Conservation (phyloP, 2,888 invertebrate species). For the Dermolepida albohirtum region DNA sequence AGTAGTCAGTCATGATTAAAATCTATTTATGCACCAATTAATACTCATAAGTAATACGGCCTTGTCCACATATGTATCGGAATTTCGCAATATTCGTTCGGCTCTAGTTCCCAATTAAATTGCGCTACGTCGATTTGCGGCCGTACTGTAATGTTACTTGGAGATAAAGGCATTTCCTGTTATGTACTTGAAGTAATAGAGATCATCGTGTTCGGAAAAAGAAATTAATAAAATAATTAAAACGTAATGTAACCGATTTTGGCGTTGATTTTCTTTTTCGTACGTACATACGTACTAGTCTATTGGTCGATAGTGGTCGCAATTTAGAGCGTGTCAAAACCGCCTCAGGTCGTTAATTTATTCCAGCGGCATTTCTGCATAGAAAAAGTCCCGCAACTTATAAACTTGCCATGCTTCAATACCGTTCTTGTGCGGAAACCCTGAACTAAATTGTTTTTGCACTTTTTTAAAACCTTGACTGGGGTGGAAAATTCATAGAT, state of each 20-base stretch:
- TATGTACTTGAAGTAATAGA: background rate
- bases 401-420: conserved; percentile 28
- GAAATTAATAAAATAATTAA: too few species aligned
- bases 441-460: conserved; percentile 28
- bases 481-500: conserved; percentile 3
- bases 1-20: conserved; percentile 43
- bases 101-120: conserved; percentile 56
- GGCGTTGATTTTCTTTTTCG: too few species aligned
- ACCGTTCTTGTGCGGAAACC: conserved; percentile 16
- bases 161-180: conserved; percentile 22
- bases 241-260: too few species aligned
- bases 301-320: background rate
- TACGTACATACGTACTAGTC: too few species aligned
- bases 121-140: conserved; percentile 42
- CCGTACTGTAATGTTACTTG: conserved; percentile 1
- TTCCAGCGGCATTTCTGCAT: conserved; percentile 9
- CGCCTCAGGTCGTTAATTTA: conserved; percentile 8
- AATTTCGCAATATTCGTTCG: conserved; percentile 52
- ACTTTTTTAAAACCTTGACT: conserved; percentile 23
- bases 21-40: conserved; percentile 59
- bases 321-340: conserved; percentile 5
- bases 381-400: conserved; percentile 2
- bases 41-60: conserved; percentile 49
- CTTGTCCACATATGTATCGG: conserved; percentile 52
- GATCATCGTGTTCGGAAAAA: too few species aligned